Percentiles rank a stretch among this genome's conserved stretches.
phyloP scores from a whole-genome alignment of 2,888 invertebrate species.

The Chironomus riparius region DNA sequence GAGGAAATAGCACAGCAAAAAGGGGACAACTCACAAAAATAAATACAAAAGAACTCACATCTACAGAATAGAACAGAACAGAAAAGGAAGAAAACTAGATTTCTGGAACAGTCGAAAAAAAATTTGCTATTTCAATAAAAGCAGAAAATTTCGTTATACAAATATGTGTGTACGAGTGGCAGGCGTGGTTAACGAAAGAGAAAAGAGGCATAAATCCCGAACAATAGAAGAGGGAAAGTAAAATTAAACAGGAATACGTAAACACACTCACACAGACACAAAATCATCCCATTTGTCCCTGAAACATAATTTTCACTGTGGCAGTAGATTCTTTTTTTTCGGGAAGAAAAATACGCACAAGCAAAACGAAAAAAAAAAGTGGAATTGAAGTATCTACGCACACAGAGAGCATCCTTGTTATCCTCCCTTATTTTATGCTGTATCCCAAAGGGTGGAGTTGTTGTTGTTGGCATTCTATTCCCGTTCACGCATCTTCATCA shows the following conservation, averaged over 20 bases:
- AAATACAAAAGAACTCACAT: too few relatives aligned
- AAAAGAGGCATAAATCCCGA: background rate
- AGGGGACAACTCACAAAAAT: too few relatives aligned
- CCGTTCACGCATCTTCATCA: background rate
- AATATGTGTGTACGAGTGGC: background rate
- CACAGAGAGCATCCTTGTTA: background rate
- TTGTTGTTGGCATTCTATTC: background rate
- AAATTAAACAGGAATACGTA: background rate
- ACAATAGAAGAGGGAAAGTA: background rate
- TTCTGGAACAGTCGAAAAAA: constrained; percentile 10
- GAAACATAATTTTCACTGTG: constrained; percentile 9
- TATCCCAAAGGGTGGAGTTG: constrained; percentile 1
- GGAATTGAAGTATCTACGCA: background rate
- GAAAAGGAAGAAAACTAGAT: constrained; percentile 1
- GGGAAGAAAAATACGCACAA: background rate
- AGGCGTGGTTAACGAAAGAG: constrained; percentile 15
- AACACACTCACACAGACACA: background rate
- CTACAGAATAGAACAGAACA: too few relatives aligned
- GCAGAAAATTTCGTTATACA: background rate
- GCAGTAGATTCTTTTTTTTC: background rate
- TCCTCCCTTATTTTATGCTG: background rate
- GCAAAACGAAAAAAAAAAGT: background rate
- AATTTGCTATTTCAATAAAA: background rate
- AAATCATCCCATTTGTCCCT: constrained; percentile 8
- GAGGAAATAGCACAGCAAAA: too few relatives aligned